These are phyloP conservation scores for Augochlorella aurata DNA, from an alignment of 2,888 invertebrate genomes.

Conservation along the genomic window DNA sequence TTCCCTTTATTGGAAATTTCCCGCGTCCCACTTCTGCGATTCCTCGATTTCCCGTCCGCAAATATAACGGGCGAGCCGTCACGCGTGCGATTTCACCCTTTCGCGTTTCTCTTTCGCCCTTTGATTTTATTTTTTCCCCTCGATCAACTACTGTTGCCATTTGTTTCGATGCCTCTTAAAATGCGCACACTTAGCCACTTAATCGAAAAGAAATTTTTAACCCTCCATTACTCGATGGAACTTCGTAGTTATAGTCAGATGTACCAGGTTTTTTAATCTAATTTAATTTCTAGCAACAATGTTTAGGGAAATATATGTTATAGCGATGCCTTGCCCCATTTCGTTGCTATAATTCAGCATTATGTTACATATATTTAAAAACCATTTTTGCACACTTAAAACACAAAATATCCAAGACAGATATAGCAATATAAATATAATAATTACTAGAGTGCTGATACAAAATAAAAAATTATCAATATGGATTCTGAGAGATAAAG, in stretches of 20 bases:
- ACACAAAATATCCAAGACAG: not conserved
- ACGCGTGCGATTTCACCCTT: conserved; percentile 56
- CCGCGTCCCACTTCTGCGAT: conserved; percentile 63
- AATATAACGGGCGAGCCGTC: conserved; percentile 61
- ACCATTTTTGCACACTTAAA: not conserved
- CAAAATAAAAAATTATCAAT: no score
- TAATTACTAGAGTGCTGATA: no score
- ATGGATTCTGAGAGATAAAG: no score
- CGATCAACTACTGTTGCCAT: conserved; percentile 1
- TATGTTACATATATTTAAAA: not conserved
- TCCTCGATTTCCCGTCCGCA: conserved; percentile 63
- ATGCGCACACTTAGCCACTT: not conserved
- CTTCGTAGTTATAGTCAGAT: no score
- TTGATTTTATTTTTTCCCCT: conserved; percentile 2
- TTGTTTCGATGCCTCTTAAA: conserved; percentile 1
- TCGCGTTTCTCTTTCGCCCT: conserved; percentile 37
- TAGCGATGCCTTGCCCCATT: no score
- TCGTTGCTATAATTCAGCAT: not conserved
- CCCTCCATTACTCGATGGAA: not conserved
- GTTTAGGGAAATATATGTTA: no score
- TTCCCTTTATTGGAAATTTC: conserved; percentile 71
- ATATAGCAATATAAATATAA: no score
- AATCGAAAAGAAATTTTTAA: not conserved
- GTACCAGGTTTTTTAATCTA: no score
- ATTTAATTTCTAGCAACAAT: no score